These are phyloP conservation scores for Auanema sp. DNA, from an alignment of 2,888 invertebrate species.

Conservation along the genomic window DNA sequence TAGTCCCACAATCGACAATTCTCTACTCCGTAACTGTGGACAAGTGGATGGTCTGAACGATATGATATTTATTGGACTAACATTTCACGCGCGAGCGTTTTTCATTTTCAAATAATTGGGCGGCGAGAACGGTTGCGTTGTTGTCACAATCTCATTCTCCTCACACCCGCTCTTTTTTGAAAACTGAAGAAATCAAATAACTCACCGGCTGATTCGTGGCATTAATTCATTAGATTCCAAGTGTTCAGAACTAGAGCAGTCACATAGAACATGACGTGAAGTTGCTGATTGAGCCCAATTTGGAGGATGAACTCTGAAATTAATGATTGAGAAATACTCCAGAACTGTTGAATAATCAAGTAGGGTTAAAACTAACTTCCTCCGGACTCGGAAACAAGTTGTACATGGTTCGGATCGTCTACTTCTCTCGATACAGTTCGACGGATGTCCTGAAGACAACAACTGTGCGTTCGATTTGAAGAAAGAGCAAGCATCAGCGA, in stretches of 20 bases:
- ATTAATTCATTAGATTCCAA: constrained; percentile 25
- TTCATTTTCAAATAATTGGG: no score
- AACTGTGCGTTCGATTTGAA: constrained; percentile 61
- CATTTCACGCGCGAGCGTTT: no score
- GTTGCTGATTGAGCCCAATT: constrained; percentile 44
- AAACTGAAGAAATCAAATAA: no score
- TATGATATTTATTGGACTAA: no score
- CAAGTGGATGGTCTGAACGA: constrained; percentile 29
- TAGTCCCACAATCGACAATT: constrained; percentile 58
- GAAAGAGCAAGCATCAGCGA: constrained; percentile 63
- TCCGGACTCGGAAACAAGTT: constrained; percentile 51
- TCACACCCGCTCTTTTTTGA: no score
- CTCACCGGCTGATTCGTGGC: constrained; percentile 24
- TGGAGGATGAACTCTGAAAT: constrained; percentile 49
- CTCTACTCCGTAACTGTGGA: constrained; percentile 51
- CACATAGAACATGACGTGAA: constrained; percentile 42
- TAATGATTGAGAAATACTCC: not conserved
- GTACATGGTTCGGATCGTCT: constrained; percentile 40
- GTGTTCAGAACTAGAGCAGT: constrained; percentile 33
- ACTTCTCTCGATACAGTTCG: constrained; percentile 46
- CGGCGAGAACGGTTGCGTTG: no score
- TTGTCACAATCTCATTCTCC: no score
- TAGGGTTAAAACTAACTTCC: constrained; percentile 22
- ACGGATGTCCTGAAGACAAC: constrained; percentile 7
- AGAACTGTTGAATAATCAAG: not conserved